Conservation (phyloP, 2,888 invertebrate genomes). For the Coenonympha arcania region DNA sequence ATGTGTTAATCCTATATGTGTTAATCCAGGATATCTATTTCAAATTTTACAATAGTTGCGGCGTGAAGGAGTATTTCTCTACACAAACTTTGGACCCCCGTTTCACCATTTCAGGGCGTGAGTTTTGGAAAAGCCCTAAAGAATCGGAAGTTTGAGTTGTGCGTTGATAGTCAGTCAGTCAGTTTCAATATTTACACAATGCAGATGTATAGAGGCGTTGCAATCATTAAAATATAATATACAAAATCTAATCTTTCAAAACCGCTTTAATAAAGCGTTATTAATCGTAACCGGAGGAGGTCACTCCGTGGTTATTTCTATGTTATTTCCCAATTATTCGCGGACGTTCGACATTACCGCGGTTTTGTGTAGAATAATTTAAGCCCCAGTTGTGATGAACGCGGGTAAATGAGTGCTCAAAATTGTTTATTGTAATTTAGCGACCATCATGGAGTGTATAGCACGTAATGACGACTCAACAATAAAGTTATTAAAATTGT, state of each 20-base stretch:
- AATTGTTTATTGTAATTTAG: constrained; percentile 71
- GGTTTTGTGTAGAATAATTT: constrained; percentile 66
- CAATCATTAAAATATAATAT: constrained; percentile 22
- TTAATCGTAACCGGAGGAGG: constrained; percentile 60
- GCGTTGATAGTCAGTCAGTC: no score
- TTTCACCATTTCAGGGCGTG: no score
- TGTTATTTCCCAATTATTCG: constrained; percentile 70
- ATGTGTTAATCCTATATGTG: no score
- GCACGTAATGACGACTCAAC: constrained; percentile 57
- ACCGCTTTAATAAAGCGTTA: constrained; percentile 56
- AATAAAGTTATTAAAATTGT: constrained; percentile 60
- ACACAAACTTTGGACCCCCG: no score
- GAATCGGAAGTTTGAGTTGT: no score
- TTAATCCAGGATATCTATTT: no score
- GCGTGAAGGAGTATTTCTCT: no score
- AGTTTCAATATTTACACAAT: no score
- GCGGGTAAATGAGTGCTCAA: constrained; percentile 59
- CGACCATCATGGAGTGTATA: constrained; percentile 53
- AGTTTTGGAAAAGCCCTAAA: no score
- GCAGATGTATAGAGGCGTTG: constrained; percentile 27
- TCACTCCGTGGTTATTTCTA: constrained; percentile 63
- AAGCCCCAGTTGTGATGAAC: constrained; percentile 61
- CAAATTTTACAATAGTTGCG: no score
- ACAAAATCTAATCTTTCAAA: constrained; percentile 38
- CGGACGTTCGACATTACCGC: constrained; percentile 65